A percentile compares a stretch with the other conserved stretches of the same genome.
Conservation (phyloP, 2,888 invertebrate genomes). For the Coelinius sp. region DNA sequence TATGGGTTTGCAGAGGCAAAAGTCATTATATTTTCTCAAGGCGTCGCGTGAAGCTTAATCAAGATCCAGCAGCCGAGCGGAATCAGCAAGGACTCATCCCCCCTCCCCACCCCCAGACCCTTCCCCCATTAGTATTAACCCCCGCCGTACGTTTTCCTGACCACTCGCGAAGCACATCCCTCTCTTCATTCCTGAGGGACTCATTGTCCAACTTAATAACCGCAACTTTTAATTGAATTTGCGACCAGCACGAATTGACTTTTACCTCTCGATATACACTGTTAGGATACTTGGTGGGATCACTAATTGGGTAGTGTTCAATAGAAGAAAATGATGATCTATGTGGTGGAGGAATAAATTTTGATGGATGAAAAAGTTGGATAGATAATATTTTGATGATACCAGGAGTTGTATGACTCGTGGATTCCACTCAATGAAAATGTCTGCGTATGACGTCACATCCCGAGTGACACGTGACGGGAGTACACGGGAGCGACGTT, state of each 20-base stretch:
- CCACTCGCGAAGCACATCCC: constrained; percentile 32
- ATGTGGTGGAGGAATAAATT: not conserved
- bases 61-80: constrained; percentile 67
- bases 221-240: constrained; percentile 70
- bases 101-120: not conserved
- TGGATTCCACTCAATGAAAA: not conserved
- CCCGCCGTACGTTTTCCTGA: constrained; percentile 35
- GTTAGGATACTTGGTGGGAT: constrained; percentile 45
- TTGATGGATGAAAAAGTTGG: not conserved
- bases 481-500: constrained; percentile 36
- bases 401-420: not conserved
- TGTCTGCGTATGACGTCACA: constrained; percentile 29
- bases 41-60: constrained; percentile 69
- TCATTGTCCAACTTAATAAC: constrained; percentile 69
- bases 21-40: constrained; percentile 69
- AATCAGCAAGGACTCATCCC: constrained; percentile 65
- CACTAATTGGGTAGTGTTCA: constrained; percentile 29
- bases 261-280: constrained; percentile 52
- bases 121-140: constrained; percentile 65
- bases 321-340: no score
- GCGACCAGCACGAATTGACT: constrained; percentile 63
- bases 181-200: constrained; percentile 56
- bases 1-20: constrained; percentile 61
- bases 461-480: constrained; percentile 42
- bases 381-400: not conserved